Evolutionary conservation across 2,888 invertebrate species (phyloP).

Genomic region (Drosophila prolongata): DNA sequence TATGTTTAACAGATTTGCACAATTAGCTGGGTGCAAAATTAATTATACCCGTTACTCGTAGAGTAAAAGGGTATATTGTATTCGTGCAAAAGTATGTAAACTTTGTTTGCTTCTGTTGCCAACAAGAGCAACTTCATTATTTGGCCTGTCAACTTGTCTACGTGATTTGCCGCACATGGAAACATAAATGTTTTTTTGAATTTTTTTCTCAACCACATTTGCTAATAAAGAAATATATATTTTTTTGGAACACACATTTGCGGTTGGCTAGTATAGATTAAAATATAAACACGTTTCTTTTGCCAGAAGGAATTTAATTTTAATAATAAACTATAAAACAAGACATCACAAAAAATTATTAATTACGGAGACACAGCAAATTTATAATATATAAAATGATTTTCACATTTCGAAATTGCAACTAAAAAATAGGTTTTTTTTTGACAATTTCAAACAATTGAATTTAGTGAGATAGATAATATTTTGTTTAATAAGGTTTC

Average conservation of each 20-base stretch:
- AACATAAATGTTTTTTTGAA: conserved; percentile 4
- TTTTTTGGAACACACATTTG: conserved; percentile 12
- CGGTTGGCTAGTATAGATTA: background rate
- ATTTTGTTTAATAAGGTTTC: too few species aligned
- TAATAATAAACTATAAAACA: background rate
- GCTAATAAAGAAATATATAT: background rate
- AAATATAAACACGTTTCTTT: background rate
- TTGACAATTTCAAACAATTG: too few species aligned
- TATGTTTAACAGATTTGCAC: conserved; percentile 59
- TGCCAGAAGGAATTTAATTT: background rate
- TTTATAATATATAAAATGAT: background rate
- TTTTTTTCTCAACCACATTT: conserved; percentile 8
- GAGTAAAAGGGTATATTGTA: too few species aligned
- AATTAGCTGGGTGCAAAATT: conserved; percentile 57
- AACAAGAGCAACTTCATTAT: conserved; percentile 22
- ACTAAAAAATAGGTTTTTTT: too few species aligned
- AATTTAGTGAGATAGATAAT: too few species aligned
- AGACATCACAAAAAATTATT: background rate
- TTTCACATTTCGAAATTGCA: background rate
- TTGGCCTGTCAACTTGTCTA: conserved; percentile 12
- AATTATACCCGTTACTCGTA: too few species aligned
- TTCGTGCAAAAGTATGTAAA: too few species aligned
- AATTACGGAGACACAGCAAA: background rate
- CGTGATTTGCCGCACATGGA: conserved; percentile 16
- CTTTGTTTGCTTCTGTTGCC: conserved; percentile 14